Evolutionary conservation across 2,888 invertebrate species (phyloP).

Genomic region (Tenthredo livida): DNA sequence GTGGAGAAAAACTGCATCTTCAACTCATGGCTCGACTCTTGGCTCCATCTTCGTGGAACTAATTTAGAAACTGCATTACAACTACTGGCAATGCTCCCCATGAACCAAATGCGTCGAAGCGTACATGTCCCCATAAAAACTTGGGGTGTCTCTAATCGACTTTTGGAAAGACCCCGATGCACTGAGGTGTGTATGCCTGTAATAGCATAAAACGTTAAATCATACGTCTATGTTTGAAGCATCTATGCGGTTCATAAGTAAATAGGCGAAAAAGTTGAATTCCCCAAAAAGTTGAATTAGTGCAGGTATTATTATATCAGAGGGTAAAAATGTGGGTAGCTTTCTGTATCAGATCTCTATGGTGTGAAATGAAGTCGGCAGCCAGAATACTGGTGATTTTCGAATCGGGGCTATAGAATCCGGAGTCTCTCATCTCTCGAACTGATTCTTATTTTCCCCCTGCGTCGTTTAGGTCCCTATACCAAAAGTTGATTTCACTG

Average conservation of each 20-base stretch:
- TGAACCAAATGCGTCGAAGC: not conserved
- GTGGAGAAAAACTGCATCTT: not conserved
- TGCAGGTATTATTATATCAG: too few species aligned
- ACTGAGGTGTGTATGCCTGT: not conserved
- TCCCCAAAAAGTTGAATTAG: too few species aligned
- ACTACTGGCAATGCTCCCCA: not conserved
- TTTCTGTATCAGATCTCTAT: too few species aligned
- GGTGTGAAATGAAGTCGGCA: not conserved
- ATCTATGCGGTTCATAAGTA: not conserved
- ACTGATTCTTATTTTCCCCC: not conserved
- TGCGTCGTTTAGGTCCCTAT: not conserved
- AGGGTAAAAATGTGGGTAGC: too few species aligned
- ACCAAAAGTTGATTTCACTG: not conserved
- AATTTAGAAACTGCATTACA: not conserved
- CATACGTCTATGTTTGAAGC: not conserved
- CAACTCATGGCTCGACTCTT: not conserved
- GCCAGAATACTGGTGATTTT: not conserved
- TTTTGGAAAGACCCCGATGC: not conserved
- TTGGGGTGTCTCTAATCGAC: not conserved
- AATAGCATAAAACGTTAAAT: not conserved
- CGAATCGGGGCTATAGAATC: not conserved
- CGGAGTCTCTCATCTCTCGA: not conserved
- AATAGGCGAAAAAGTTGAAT: not conserved
- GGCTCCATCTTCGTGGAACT: not conserved
- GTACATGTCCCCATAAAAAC: not conserved